These are phyloP conservation scores for Brachycybe producta DNA, from an alignment of 2,888 invertebrate genomes.

Conservation along the genomic window DNA sequence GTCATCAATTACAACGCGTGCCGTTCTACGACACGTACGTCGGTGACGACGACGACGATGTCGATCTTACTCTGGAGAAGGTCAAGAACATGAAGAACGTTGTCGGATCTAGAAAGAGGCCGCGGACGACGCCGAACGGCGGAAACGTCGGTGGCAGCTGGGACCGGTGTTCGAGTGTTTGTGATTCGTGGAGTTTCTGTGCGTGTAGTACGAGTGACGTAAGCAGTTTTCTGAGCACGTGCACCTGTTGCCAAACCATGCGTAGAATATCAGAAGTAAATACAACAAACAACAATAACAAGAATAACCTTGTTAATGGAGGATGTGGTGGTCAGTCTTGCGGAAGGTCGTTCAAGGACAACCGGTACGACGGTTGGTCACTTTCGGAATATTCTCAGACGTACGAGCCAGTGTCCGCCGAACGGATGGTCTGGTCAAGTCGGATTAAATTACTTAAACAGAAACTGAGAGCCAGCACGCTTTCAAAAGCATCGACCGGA, in stretches of 20 bases:
- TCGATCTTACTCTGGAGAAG: slow-evolving; percentile 12
- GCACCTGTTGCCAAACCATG: slow-evolving; percentile 7
- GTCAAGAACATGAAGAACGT: slow-evolving; percentile 16
- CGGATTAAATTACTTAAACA: slow-evolving; percentile 13
- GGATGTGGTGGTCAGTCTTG: neutral
- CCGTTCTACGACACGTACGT: too few relatives aligned
- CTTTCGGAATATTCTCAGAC: slow-evolving; percentile 11
- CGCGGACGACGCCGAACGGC: too few relatives aligned
- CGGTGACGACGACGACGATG: slow-evolving; percentile 8
- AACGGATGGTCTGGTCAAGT: slow-evolving; percentile 10
- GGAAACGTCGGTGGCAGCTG: neutral
- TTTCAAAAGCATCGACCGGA: neutral
- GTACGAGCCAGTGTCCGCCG: slow-evolving; percentile 14
- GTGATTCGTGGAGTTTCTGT: slow-evolving; percentile 14
- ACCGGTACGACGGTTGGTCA: slow-evolving; percentile 11
- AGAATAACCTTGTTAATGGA: neutral
- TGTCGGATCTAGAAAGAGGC: neutral
- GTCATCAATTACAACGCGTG: too few relatives aligned
- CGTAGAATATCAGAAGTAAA: neutral
- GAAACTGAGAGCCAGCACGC: slow-evolving; percentile 10
- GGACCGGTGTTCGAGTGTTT: slow-evolving; percentile 2
- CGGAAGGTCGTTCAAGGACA: neutral
- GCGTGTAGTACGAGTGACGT: slow-evolving; percentile 6
- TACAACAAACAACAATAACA: neutral
- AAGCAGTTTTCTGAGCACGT: slow-evolving; percentile 11